Evolutionary conservation across 2,888 invertebrate genomes (phyloP).

Genomic region (Actias luna): DNA sequence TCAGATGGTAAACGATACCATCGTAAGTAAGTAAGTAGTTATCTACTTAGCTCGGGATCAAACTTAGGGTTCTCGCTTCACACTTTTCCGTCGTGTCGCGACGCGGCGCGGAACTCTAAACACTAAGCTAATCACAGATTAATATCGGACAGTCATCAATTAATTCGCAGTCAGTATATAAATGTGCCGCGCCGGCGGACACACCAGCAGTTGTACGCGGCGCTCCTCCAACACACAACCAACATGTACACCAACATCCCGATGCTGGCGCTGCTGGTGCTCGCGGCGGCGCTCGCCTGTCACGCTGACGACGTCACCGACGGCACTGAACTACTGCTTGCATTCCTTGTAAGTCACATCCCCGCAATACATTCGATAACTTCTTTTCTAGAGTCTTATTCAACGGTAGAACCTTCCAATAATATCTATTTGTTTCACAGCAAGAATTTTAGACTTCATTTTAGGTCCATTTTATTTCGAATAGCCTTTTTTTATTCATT

Average conservation of each 20-base stretch:
- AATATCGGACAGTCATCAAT: neutral
- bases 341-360: slow-evolving; percentile 41
- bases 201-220: neutral
- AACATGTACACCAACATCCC: neutral
- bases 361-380: neutral
- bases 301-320: slow-evolving; percentile 26
- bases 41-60: no score
- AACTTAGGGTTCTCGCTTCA: neutral
- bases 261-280: neutral
- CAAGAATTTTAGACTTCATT: neutral
- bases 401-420: no score
- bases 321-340: slow-evolving; percentile 36
- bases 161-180: neutral
- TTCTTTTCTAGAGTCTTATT: neutral
- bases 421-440: neutral
- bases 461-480: no score
- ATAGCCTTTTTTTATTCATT: no score
- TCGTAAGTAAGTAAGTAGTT: no score
- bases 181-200: neutral
- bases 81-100: neutral
- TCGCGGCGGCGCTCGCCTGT: slow-evolving; percentile 15
- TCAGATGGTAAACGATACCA: no score
- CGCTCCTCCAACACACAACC: neutral
- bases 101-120: neutral
- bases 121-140: neutral